Evolutionary conservation across 1,140 invertebrate genomes (phyloP).

Genomic region (Acromyrmex echinatior): DNA sequence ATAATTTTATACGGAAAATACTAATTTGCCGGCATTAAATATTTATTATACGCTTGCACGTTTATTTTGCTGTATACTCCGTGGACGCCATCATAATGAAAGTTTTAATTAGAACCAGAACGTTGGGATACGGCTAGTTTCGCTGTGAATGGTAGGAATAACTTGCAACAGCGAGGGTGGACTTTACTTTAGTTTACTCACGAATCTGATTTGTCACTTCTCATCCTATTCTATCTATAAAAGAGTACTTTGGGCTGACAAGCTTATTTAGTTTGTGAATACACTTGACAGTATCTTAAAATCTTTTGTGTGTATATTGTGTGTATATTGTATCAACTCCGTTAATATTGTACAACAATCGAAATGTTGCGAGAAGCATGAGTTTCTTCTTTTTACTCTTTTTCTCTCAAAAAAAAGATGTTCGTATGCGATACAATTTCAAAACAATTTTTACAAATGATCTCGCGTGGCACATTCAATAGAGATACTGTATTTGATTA

Average conservation of each 20-base stretch:
- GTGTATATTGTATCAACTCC: not conserved
- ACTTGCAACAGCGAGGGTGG: not conserved
- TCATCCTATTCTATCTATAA: constrained; percentile 3
- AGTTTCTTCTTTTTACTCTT: not conserved
- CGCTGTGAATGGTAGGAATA: not conserved
- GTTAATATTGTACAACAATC: constrained; percentile 6
- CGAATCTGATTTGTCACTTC: constrained; percentile 40
- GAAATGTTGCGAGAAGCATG: not conserved
- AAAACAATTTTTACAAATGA: constrained; percentile 16
- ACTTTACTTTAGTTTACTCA: not conserved
- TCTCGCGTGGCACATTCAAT: not conserved
- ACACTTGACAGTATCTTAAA: not conserved
- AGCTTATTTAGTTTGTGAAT: not conserved
- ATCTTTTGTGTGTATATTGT: not conserved
- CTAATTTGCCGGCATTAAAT: not conserved
- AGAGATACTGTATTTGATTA: not conserved
- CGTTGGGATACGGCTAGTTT: not conserved
- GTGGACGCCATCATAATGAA: not conserved
- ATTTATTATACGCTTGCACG: constrained; percentile 39
- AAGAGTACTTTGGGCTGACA: not conserved
- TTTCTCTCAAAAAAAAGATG: not conserved
- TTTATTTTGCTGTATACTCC: not conserved
- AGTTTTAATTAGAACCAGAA: constrained; percentile 46
- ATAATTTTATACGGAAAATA: not conserved
- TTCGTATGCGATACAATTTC: not conserved